Evolutionary conservation across 2,113 vertebrate species (phyloP), one percentile per base, ranked within the genome.

Genomic region (Poicephalus gulielmi): DNA sequence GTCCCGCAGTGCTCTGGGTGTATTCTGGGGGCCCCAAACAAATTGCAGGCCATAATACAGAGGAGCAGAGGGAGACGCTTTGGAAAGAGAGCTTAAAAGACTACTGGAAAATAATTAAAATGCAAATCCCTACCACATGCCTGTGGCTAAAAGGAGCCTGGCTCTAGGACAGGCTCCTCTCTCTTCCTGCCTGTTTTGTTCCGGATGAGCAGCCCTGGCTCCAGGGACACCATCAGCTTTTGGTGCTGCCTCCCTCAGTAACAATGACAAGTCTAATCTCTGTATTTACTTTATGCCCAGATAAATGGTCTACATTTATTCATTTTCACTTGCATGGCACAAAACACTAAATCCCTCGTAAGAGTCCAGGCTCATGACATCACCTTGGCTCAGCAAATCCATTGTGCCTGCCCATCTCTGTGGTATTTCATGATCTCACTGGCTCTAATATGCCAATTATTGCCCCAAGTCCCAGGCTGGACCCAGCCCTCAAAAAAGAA

Each of bases 221-320:
- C 67, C 87, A 39, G 90, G 95, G 95, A 64, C 74, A 62, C 33
- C 20, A 37, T 88, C 88, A 81, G 83, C 95, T 76, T 91, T 82
- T 69, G 69, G 94, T 75, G 95, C 89, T 71, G 86, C 89, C 94
- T 92, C 92, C 91, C 94, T 92, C 92, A 91, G 87, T 96, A 92
- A 97, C 89, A 94, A 94, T 94, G 96, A 94, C 84, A 95, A 87
- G 22, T 88, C 89, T 97, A 95, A 97, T 96, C 96, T 97, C 95
- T 41, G 76, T 94, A 96, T 95, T 97, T 96, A 90, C 92, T 91
- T 96, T 97, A 95, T 88, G 75, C 44, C 63, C 55, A 55, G 89
- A 88, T 78, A 93, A 95, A 95, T 44, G 79, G 59, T 75, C 94
- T 50, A 15, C 82, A 55, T 84, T 63, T 53, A 62, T 52, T 87